Conservation (phyloP, 2,888 invertebrate species). For the Mythimna loreyi region DNA sequence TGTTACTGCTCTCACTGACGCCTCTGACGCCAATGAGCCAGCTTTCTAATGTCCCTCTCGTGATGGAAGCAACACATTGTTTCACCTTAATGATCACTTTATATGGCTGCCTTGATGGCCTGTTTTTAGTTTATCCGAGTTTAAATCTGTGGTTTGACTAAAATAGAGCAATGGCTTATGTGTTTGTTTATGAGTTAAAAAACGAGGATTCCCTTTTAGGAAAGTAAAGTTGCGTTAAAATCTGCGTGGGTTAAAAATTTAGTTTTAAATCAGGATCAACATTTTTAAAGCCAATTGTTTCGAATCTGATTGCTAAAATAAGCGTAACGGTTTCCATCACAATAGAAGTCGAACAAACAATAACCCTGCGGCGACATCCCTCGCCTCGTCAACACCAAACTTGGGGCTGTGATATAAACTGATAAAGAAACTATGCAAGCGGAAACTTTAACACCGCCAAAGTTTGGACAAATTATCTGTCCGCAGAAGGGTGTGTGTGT, state of each 20-base stretch:
- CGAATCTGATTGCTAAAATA: conserved; percentile 16
- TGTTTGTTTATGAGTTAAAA: conserved; percentile 5
- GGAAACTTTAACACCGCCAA: conserved; percentile 71
- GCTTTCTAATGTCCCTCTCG: conserved; percentile 55
- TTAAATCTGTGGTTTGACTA: conserved; percentile 27
- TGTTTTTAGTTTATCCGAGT: conserved; percentile 40
- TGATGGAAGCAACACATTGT: conserved; percentile 57
- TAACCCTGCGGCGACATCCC: conserved; percentile 49
- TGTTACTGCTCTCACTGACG: conserved; percentile 54
- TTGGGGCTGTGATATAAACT: conserved; percentile 67
- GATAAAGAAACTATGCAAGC: conserved; percentile 76
- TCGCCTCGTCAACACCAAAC: conserved; percentile 63
- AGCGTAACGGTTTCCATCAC: conserved; percentile 32
- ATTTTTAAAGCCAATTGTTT: neutral
- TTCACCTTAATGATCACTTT: conserved; percentile 55
- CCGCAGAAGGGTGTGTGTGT: conserved; percentile 77
- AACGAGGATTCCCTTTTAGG: conserved; percentile 6
- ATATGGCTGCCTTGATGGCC: conserved; percentile 37
- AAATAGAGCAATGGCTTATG: conserved; percentile 15
- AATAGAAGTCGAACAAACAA: conserved; percentile 54
- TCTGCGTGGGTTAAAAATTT: conserved; percentile 13
- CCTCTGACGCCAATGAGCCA: conserved; percentile 44
- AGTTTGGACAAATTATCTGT: conserved; percentile 79
- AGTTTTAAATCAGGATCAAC: neutral
- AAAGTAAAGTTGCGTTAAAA: neutral